A percentile compares a stretch with the other conserved stretches of the same genome.
phyloP scores from a whole-genome alignment of 2,113 vertebrate genomes.

The Zosterops hypoxanthus region DNA sequence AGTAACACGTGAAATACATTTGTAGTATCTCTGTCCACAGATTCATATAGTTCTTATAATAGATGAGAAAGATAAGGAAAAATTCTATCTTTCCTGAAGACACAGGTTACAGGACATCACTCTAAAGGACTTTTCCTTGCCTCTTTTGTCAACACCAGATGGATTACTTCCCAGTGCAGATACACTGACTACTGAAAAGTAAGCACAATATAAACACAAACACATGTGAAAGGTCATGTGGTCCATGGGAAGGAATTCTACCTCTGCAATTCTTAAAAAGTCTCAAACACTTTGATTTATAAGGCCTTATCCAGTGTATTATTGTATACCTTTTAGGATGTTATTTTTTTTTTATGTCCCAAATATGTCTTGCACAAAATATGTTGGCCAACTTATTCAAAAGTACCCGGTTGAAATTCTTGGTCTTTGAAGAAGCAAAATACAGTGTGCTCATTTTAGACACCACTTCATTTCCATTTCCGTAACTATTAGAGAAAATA shows the following conservation, averaged over 20 bases:
- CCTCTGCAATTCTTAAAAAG: not conserved
- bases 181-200: not conserved
- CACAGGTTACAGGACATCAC: not conserved
- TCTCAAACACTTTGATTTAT: not conserved
- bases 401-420: not conserved
- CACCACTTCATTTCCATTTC: constrained; percentile 2
- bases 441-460: not conserved
- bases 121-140: not conserved
- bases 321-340: not conserved
- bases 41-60: not conserved
- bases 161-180: not conserved
- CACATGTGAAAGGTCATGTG: not conserved
- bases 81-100: not conserved
- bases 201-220: not conserved
- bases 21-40: not conserved
- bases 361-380: not conserved
- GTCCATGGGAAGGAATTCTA: not conserved
- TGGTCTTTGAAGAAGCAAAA: not conserved
- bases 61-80: not conserved
- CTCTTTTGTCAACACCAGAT: not conserved
- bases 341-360: not conserved
- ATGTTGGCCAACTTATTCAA: not conserved
- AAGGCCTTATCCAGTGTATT: not conserved
- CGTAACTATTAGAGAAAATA: not conserved
- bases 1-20: not conserved